A percentile compares a stretch with the other conserved stretches of the same genome.
These are phyloP conservation scores for Columba livia DNA, from an alignment of 2,113 vertebrate species.

Conservation along the genomic window DNA sequence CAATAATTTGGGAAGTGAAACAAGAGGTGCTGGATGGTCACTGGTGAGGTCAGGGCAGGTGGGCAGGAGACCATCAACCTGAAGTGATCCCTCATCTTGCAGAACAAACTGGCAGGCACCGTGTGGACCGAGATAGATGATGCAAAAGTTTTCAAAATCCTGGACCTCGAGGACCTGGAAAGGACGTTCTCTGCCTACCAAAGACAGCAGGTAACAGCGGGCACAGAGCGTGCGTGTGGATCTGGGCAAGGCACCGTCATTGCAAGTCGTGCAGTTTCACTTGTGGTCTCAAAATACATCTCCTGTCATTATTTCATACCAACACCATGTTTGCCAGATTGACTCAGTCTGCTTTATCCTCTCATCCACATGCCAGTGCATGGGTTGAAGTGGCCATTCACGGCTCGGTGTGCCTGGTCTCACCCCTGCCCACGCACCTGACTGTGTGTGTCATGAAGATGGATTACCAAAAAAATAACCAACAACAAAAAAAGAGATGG, in stretches of 20 bases:
- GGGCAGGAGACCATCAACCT: neutral
- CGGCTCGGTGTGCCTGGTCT: neutral
- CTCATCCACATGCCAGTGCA: neutral
- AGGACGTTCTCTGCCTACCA: conserved; percentile 98
- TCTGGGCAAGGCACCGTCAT: neutral
- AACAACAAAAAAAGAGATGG: neutral
- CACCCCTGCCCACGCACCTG: neutral
- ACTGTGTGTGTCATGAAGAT: neutral
- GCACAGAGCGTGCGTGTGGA: accelerated
- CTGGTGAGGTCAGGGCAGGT: neutral
- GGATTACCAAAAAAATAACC: neutral
- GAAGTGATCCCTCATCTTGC: neutral
- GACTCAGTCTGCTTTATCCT: neutral
- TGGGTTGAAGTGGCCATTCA: accelerated
- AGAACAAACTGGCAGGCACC: conserved; percentile 95
- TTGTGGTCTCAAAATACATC: neutral
- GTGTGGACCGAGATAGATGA: conserved; percentile 95
- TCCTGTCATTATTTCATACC: neutral
- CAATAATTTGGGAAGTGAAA: neutral
- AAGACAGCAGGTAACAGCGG: conserved; percentile 92
- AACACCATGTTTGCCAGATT: neutral
- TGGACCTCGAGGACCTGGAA: conserved; percentile 94
- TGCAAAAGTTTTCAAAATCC: conserved; percentile 88
- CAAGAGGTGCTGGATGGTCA: accelerated
- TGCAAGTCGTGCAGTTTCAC: accelerated